Evolutionary conservation across 2,888 invertebrate genomes (phyloP), one percentile per base, ranked within the genome.

Genomic region (Allolobophora icterica): DNA sequence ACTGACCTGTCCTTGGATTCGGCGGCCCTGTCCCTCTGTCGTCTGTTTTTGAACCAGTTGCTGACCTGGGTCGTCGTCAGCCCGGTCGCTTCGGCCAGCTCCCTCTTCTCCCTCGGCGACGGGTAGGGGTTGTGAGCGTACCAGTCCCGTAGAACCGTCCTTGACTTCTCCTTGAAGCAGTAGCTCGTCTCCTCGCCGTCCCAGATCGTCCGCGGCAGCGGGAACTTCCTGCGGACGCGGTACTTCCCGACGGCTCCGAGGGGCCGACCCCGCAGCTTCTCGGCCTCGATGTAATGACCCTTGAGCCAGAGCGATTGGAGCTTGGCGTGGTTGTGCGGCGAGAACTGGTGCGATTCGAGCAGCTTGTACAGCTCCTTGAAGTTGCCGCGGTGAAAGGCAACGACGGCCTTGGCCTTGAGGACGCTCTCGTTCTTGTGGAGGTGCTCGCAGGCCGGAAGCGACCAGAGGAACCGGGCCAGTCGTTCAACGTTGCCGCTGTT

Each of bases 231-330:
- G 84, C 99, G 96, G 92, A 99, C 98, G 89, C 97, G 96, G 95
- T 97, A 97, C 94, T 97, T 97, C 98, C 97, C 97, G 91, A 97
- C 97, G 90, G 97, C 97, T 89, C 97, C 97, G 93, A 99, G 96
- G 58, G 98, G 98, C 96, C 99, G 96, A 92, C 99, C 97, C 93
- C 99, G 96, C 92, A 99, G 96, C 96, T 98, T 97, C 96, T 99
- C 99, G 71, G 99, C 99, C 96, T 99, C 99, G 95, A 98, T 97
- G 95, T 99, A 99, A 96, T 99, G 99, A 92, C 99, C 99, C 96
- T 99, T 99, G 92, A 99, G 96, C 99, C 99, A 99, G 91, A 99
- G 96, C 96, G 95, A 95, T 96, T 99, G 99, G 92, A 99, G 96
- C 96, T 99, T 98, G 89, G 97, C 97, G 96, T 92, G 92, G 84